Evolutionary conservation across 23 tunicate genomes (phyloP).

Genomic region (Styela clava): DNA sequence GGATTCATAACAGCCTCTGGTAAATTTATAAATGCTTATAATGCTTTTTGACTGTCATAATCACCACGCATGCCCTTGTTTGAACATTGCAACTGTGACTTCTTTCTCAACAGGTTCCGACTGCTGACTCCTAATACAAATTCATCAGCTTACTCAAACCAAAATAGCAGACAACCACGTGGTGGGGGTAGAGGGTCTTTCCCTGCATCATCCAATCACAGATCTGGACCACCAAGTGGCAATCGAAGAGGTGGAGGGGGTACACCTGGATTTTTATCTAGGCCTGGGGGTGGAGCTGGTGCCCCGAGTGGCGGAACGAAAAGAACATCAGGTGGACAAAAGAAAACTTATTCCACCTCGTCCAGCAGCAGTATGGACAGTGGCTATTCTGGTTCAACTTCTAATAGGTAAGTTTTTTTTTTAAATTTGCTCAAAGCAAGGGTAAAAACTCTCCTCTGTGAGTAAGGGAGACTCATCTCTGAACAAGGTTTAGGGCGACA

Average conservation of each 20-base stretch:
- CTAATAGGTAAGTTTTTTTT: neutral
- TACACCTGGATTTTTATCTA: conserved; percentile 28
- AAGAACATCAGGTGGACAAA: conserved; percentile 19
- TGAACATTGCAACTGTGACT: too few relatives aligned
- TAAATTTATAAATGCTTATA: too few relatives aligned
- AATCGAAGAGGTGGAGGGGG: conserved; percentile 18
- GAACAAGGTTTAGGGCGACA: too few relatives aligned
- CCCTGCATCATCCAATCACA: neutral
- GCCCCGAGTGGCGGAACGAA: conserved; percentile 14
- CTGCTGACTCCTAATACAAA: neutral
- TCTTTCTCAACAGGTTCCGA: conserved; percentile 28
- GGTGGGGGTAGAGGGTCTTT: neutral
- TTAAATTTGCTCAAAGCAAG: too few relatives aligned
- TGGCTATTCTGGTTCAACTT: conserved; percentile 5
- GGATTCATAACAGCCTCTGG: too few relatives aligned
- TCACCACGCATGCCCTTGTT: too few relatives aligned
- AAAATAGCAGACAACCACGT: neutral
- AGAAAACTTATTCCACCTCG: neutral
- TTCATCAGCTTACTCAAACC: neutral
- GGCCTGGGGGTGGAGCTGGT: neutral
- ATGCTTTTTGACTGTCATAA: too few relatives aligned
- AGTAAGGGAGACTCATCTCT: too few relatives aligned
- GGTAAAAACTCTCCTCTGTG: too few relatives aligned
- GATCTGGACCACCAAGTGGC: neutral
- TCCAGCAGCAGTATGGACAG: neutral